Conservation (phyloP, 2,888 invertebrate genomes). For the Lithodes maja region DNA sequence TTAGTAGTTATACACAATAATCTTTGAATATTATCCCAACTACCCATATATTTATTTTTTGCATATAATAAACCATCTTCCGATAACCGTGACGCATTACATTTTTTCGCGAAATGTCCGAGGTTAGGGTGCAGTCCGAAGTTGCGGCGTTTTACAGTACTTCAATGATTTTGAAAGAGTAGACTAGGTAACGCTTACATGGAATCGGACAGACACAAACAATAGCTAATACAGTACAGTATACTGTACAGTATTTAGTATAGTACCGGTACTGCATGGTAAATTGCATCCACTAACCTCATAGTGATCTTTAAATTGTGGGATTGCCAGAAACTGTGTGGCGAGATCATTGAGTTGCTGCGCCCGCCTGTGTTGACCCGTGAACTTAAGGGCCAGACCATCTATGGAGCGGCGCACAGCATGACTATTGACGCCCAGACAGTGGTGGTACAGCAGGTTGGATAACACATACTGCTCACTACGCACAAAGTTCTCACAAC, state of each 20-base stretch:
- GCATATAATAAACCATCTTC: too few relatives aligned
- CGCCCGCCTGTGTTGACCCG: slow-evolving; percentile 45
- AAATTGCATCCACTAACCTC: slow-evolving; percentile 20
- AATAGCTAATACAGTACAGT: background rate
- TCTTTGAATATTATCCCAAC: too few relatives aligned
- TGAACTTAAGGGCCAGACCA: slow-evolving; percentile 54
- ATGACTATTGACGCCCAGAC: slow-evolving; percentile 54
- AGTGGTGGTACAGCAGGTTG: slow-evolving; percentile 57
- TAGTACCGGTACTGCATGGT: background rate
- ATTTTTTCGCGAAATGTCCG: too few relatives aligned
- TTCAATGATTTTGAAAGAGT: too few relatives aligned
- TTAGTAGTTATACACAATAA: too few relatives aligned
- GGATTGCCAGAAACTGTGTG: slow-evolving; percentile 35
- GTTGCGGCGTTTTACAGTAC: too few relatives aligned
- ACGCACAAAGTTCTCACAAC: slow-evolving; percentile 51
- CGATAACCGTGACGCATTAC: too few relatives aligned
- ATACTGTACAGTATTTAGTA: background rate
- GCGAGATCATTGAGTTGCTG: slow-evolving; percentile 27
- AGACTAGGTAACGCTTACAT: too few relatives aligned
- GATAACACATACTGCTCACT: slow-evolving; percentile 58
- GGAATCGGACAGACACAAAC: background rate
- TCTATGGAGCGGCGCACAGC: slow-evolving; percentile 51
- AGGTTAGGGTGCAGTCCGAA: too few relatives aligned
- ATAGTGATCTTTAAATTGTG: slow-evolving; percentile 50
- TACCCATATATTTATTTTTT: too few relatives aligned